Conservation (phyloP, 2,113 vertebrate species). For the Catharus bicknelli region DNA sequence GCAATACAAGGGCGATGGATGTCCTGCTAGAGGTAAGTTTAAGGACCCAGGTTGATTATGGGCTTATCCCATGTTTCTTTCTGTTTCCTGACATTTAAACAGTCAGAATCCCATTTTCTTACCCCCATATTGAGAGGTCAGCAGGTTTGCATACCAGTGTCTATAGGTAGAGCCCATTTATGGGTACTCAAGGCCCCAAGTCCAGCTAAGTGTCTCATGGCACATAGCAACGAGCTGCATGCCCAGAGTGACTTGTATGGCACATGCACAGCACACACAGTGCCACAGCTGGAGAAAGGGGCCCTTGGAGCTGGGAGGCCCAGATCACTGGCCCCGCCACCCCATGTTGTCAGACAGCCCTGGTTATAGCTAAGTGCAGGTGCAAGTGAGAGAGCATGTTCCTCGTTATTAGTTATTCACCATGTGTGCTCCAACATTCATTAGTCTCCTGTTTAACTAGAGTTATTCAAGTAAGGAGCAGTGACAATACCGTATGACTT, state of each 20-base stretch:
- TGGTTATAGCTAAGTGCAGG: slow-evolving; percentile 11
- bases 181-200: fast-evolving
- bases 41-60: neutral
- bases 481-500: slow-evolving; percentile 50
- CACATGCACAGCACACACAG: neutral
- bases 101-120: neutral
- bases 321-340: neutral
- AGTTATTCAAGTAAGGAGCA: slow-evolving; percentile 57
- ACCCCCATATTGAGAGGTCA: neutral
- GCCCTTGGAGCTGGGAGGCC: neutral
- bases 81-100: neutral
- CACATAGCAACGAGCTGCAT: neutral
- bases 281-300: fast-evolving
- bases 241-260: neutral
- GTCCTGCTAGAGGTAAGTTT: neutral
- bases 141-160: neutral
- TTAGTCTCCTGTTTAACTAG: slow-evolving; percentile 62
- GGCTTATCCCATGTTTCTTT: neutral
- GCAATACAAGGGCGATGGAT: fast-evolving
- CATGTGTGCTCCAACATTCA: slow-evolving; percentile 52
- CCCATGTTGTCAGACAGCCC: neutral
- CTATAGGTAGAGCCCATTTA: neutral
- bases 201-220: neutral
- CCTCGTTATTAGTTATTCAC: slow-evolving; percentile 46
- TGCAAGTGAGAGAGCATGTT: slow-evolving; percentile 35